Base-by-base conservation (phyloP, 1,140 invertebrate species). In the Stenopsyche tienmushanensis region DNA sequence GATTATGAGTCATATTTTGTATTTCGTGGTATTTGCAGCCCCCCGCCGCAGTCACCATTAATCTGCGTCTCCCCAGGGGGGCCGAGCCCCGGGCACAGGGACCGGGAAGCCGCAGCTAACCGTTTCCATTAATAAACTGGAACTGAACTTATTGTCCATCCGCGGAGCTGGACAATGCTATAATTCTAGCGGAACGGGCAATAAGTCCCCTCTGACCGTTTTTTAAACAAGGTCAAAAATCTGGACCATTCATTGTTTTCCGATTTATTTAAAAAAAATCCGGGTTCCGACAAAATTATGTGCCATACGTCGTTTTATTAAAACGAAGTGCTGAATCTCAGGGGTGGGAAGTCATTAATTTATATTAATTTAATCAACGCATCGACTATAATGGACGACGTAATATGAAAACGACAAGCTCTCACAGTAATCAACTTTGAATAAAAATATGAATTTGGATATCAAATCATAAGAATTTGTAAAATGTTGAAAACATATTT, bases 91-190 rank as follows among this genome's bases (percentile, higher is more conserved):
- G 26, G 53, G 53, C 21, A 10, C 49, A 7, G 18, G 5, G 49
- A 21, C 5, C n/a, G 26, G 34, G 29, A 39, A 53, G 50, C 53
- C 53, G 53, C 53, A 57, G 26, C 21, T 57, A 57, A 57, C 53
- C 53, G 53, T 57, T 57, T 57, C 53, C 53, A 57, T 57, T 57
- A 57, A 57, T 57, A 57, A 57, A 57, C 13, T 41, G 53, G 53
- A 20, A 57, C 53, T 15, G 53, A 23, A 57, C 53, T 57, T 57
- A 57, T 57, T 57, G 53, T 57, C 34, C 53, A 42, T 57, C 26
- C 53, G 13, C 20, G 23, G 25, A n/a, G 21, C 20, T 39, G 53
- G 53, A 57, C 53, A 57, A 21, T 21, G 34, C 25, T 17, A 25
- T 57, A 57, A 57, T 57, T 57, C 20, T 57, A 8, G 18, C 44